These are phyloP conservation scores for Brachymystax lenok DNA, from an alignment of 2,797 vertebrate species.

Conservation along the genomic window DNA sequence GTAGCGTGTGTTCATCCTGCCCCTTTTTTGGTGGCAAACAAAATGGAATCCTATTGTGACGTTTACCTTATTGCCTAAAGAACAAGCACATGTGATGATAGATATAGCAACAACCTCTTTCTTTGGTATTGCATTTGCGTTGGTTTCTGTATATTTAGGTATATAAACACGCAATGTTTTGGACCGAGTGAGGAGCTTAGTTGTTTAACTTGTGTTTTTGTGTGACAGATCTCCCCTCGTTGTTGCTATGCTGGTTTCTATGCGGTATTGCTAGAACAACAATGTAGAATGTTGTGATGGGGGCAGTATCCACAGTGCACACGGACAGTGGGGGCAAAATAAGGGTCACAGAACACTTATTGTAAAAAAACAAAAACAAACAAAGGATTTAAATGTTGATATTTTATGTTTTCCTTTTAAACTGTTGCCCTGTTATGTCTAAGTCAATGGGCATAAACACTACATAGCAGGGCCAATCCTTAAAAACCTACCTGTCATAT, in stretches of 20 bases:
- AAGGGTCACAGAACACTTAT: conserved; percentile 15
- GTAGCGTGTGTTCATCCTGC: conserved; percentile 70
- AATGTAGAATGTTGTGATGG: conserved; percentile 77
- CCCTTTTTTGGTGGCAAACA: conserved; percentile 44
- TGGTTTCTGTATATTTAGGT: conserved; percentile 70
- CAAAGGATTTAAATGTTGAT: conserved; percentile 4
- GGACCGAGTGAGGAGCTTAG: conserved; percentile 70
- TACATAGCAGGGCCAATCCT: too few species aligned
- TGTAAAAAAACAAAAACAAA: not conserved
- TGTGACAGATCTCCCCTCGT: conserved; percentile 78
- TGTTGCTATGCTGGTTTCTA: conserved; percentile 85
- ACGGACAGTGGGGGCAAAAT: conserved; percentile 37
- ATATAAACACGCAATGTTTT: conserved; percentile 75
- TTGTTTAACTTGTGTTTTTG: conserved; percentile 60
- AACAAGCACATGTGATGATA: conserved; percentile 98
- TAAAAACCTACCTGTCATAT: conserved; percentile 33
- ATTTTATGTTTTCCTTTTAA: conserved; percentile 1
- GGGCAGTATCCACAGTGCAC: conserved; percentile 75
- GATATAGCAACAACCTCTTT: conserved; percentile 81
- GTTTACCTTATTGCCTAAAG: conserved; percentile 87
- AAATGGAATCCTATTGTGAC: conserved; percentile 58
- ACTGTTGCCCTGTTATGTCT: not conserved
- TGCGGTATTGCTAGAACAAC: conserved; percentile 81
- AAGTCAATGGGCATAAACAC: not conserved
- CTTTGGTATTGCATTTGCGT: conserved; percentile 68